Conservation (phyloP, 2,888 invertebrate species). For the Chloroclystis v-ata region DNA sequence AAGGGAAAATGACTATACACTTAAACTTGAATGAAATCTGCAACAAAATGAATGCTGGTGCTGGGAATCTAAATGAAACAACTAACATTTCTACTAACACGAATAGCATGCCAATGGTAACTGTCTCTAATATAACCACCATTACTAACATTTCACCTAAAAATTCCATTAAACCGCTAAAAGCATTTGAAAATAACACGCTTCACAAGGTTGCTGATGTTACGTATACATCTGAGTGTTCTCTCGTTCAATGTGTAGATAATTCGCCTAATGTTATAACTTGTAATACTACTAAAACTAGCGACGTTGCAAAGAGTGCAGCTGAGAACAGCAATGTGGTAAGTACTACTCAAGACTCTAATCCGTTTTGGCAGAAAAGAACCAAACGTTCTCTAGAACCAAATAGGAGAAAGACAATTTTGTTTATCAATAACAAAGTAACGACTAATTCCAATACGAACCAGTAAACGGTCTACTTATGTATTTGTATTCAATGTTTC, state of each 20-base stretch:
- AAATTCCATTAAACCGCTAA: conserved; percentile 72
- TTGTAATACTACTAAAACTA: conserved; percentile 44
- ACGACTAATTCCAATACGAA: conserved; percentile 42
- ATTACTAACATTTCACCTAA: conserved; percentile 76
- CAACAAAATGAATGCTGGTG: conserved; percentile 69
- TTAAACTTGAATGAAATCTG: conserved; percentile 74
- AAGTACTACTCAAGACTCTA: conserved; percentile 68
- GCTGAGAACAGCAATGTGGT: conserved; percentile 49
- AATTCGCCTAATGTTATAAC: conserved; percentile 36
- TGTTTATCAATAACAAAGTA: conserved; percentile 72
- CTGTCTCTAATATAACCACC: conserved; percentile 76
- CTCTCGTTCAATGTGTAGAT: conserved; percentile 41
- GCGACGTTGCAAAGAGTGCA: conserved; percentile 43
- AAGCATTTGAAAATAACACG: conserved; percentile 40
- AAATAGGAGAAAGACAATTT: conserved; percentile 70
- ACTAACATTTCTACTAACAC: conserved; percentile 60
- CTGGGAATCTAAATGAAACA: conserved; percentile 60
- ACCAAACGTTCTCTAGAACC: conserved; percentile 65
- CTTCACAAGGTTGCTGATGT: conserved; percentile 51
- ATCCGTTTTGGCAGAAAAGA: conserved; percentile 71
- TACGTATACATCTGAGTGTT: conserved; percentile 51
- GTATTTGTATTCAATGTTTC: conserved; percentile 16
- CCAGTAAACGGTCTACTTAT: conserved; percentile 33
- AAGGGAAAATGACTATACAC: conserved; percentile 77
- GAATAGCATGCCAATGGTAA: conserved; percentile 77